Percentiles rank a stretch among this genome's conserved stretches.
Evolutionary conservation across 2,113 vertebrate genomes (phyloP).

Genomic region (Neogobius melanostomus): DNA sequence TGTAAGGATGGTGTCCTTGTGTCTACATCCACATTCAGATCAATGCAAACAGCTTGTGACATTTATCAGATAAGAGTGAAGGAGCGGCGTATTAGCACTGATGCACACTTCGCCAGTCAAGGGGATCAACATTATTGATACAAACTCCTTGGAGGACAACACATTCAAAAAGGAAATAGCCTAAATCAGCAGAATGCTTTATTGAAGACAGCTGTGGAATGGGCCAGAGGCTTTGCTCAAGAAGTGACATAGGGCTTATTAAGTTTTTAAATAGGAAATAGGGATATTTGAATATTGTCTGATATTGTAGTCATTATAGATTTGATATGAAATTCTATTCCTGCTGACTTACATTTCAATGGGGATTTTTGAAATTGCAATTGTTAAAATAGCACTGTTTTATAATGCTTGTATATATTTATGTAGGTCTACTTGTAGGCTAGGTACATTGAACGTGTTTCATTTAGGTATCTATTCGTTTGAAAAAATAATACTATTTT

Average conservation of each 20-base stretch:
- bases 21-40: constrained; percentile 52
- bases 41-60: constrained; percentile 65
- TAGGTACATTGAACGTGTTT: too few relatives aligned
- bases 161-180: constrained; percentile 23
- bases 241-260: neutral
- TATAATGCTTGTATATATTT: too few relatives aligned
- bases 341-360: neutral
- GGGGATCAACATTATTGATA: constrained; percentile 58
- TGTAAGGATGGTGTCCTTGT: constrained; percentile 39
- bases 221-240: constrained; percentile 7
- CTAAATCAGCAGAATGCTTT: constrained; percentile 19
- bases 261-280: neutral
- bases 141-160: constrained; percentile 37
- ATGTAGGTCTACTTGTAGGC: too few relatives aligned
- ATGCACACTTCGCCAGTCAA: constrained; percentile 46
- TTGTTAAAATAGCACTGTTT: neutral
- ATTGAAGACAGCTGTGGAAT: constrained; percentile 11
- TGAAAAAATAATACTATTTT: too few relatives aligned
- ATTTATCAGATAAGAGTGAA: constrained; percentile 65
- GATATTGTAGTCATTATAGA: neutral
- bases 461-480: too few relatives aligned
- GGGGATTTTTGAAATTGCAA: neutral
- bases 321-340: neutral
- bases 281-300: neutral
- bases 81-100: constrained; percentile 56